A percentile compares a stretch with the other conserved stretches of the same genome.
Conservation (phyloP, 2,888 invertebrate species). For the Pecten maximus region DNA sequence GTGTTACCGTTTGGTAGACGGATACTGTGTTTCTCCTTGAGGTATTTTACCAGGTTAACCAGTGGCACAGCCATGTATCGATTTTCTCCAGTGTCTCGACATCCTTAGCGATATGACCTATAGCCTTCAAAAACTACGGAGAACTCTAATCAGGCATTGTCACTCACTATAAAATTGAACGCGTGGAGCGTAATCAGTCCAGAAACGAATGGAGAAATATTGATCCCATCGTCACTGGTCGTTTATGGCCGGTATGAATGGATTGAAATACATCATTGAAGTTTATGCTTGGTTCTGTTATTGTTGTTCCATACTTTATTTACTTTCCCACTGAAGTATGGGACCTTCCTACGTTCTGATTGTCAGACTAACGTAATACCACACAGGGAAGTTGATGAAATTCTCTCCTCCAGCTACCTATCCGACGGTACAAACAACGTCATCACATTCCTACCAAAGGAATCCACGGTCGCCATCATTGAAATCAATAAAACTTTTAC, state of each 20-base stretch:
- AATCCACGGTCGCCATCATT: not conserved
- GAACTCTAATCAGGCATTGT: not conserved
- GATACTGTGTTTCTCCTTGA: not conserved
- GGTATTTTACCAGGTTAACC: not conserved
- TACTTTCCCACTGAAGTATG: not conserved
- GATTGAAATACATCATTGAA: not conserved
- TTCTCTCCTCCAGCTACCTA: not conserved
- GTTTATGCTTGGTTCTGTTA: not conserved
- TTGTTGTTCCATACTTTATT: not conserved
- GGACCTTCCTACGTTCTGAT: not conserved
- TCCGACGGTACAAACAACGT: not conserved
- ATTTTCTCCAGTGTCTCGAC: not conserved
- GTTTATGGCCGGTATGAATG: not conserved
- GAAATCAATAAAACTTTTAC: not conserved
- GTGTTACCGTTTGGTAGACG: too few species aligned
- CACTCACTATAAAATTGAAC: not conserved
- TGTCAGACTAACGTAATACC: not conserved
- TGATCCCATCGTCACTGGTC: not conserved
- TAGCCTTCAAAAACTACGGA: not conserved
- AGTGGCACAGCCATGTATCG: not conserved
- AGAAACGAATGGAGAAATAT: not conserved
- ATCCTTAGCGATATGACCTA: not conserved
- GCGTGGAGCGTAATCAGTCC: not conserved
- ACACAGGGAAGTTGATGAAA: not conserved
- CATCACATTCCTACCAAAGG: not conserved